Evolutionary conservation across 2,797 vertebrate species (phyloP).

Genomic region (Girardinus metallicus): DNA sequence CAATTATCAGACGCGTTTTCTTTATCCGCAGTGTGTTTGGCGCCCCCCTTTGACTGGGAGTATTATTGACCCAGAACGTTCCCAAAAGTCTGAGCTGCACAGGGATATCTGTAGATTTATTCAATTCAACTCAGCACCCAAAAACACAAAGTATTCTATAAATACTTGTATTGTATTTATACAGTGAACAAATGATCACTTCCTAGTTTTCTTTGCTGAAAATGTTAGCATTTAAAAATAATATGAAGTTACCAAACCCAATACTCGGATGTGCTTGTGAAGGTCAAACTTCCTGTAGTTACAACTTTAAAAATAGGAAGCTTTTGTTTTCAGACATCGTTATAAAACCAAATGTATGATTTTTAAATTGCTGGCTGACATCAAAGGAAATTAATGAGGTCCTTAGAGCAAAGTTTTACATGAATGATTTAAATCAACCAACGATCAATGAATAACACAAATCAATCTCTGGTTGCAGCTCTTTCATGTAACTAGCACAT

Average conservation of each 20-base stretch:
- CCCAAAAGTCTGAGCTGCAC: neutral
- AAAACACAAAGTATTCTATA: neutral
- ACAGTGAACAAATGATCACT: neutral
- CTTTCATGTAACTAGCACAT: neutral
- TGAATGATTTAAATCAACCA: constrained; percentile 1
- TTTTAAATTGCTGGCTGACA: neutral
- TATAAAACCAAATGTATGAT: neutral
- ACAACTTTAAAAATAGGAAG: neutral
- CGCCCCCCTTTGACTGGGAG: neutral
- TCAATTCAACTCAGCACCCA: neutral
- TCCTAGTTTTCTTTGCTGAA: neutral
- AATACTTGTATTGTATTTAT: neutral
- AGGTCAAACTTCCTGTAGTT: neutral
- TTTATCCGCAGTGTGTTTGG: neutral
- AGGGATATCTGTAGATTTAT: neutral
- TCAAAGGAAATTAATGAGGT: constrained; percentile 1
- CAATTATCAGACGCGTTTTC: neutral
- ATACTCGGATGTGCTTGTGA: neutral
- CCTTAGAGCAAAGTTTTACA: neutral
- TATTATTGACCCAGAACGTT: neutral
- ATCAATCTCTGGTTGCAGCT: neutral
- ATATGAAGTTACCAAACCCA: neutral
- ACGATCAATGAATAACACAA: neutral
- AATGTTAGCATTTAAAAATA: neutral
- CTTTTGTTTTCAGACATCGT: neutral